Percentiles rank a stretch among this genome's conserved stretches.
These are phyloP conservation scores for Mechanitis messenoides DNA, from an alignment of 2,888 invertebrate species.

Conservation along the genomic window DNA sequence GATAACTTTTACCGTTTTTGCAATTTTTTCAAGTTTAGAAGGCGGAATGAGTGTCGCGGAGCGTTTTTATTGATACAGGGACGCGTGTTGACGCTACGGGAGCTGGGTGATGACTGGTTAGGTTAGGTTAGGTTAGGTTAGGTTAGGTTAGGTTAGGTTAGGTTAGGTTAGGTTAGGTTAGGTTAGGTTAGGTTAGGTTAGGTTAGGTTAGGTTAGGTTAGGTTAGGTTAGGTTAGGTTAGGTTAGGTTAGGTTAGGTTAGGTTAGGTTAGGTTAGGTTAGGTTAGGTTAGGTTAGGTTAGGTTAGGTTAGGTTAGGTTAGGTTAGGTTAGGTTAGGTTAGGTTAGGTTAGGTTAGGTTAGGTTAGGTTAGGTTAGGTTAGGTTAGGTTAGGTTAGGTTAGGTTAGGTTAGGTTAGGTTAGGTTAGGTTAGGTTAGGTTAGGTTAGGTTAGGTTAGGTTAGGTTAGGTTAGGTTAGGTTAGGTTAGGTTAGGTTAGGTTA, in stretches of 20 bases:
- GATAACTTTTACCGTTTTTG: too few relatives aligned
- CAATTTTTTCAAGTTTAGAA: too few relatives aligned
- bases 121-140: constrained; percentile 13
- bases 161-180: constrained; percentile 12
- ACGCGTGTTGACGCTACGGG: too few relatives aligned
- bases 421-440: too few relatives aligned
- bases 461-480: constrained; percentile 14
- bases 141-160: constrained; percentile 12
- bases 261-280: constrained; percentile 16
- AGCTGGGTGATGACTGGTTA: too few relatives aligned
- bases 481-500: constrained; percentile 15
- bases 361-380: constrained; percentile 14
- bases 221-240: constrained; percentile 10
- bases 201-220: constrained; percentile 9
- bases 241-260: constrained; percentile 11
- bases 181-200: constrained; percentile 6
- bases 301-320: constrained; percentile 13
- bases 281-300: constrained; percentile 17
- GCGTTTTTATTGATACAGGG: too few relatives aligned
- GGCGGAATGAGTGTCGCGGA: too few relatives aligned
- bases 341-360: constrained; percentile 6
- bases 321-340: constrained; percentile 8
- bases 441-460: constrained; percentile 15
- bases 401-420: too few relatives aligned
- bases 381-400: too few relatives aligned